Conservation (phyloP, 2,888 invertebrate species). For the Sarcophaga subvicina region DNA sequence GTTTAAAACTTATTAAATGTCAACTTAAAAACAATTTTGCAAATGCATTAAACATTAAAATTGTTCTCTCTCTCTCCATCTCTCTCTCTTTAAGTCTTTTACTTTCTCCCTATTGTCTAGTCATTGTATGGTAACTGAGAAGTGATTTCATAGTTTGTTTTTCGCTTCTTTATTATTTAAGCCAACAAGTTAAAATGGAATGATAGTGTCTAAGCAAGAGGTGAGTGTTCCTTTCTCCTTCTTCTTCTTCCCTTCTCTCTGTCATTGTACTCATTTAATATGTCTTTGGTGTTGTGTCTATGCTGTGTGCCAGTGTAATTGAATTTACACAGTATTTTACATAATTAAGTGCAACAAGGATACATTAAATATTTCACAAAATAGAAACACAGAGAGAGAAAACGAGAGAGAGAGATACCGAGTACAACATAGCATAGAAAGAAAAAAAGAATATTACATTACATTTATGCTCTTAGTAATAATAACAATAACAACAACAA, state of each 20-base stretch:
- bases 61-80: background rate
- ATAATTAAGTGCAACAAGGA: slow-evolving; percentile 69
- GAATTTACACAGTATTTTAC: slow-evolving; percentile 67
- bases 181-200: slow-evolving; percentile 51
- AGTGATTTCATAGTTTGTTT: background rate
- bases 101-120: no score
- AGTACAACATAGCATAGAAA: slow-evolving; percentile 19
- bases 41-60: slow-evolving; percentile 58
- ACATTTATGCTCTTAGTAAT: slow-evolving; percentile 24
- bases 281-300: slow-evolving; percentile 44
- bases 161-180: slow-evolving; percentile 43
- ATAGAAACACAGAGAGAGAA: slow-evolving; percentile 20
- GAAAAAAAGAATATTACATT: background rate
- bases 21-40: slow-evolving; percentile 67
- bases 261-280: slow-evolving; percentile 35
- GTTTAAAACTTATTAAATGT: slow-evolving; percentile 69
- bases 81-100: no score
- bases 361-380: slow-evolving; percentile 58
- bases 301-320: slow-evolving; percentile 63
- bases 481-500: slow-evolving; percentile 41
- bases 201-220: slow-evolving; percentile 11
- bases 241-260: slow-evolving; percentile 13
- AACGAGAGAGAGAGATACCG: background rate
- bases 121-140: background rate
- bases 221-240: background rate